Evolutionary conservation across 2,113 vertebrate species (phyloP), one percentile per base, ranked within the genome.

Genomic region (Trachemys scripta): DNA sequence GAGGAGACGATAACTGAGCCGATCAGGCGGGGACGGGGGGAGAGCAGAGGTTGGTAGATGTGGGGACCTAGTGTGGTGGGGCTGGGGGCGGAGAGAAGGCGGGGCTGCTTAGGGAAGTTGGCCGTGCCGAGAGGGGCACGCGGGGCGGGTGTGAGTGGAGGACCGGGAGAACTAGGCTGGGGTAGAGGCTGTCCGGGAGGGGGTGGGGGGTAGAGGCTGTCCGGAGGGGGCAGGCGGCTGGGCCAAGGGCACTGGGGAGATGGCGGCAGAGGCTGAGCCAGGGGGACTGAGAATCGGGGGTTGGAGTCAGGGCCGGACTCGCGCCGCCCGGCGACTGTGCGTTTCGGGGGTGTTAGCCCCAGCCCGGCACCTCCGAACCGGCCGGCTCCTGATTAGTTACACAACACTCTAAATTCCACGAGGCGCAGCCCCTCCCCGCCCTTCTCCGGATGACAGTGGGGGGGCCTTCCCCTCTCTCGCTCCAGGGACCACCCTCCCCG

Each of bases 351-450:
- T 10, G 13, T n/a, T 16, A 31, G 2, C 45, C 13, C 53, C n/a
- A 69, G 35, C 10, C 49, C 27, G 45, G 19, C 51, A 14, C 31
- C 27, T 54, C n/a, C 25, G 51, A n/a, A 31, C n/a, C 7, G 42
- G 22, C 20, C 51, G 11, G 20, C 65, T n/a, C 38, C 54, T 27
- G 24, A 17, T 59, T 57, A 51, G 38, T 38, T 80, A 62, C 76
- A n/a, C 87, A n/a, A 45, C 75, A 7, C 72, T 85, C 35, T 50
- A 16, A 25, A 59, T 59, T 38, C 51, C 84, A 12, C 8, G 1
- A 10, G 1, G 1, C 0, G 25, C 1, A 6, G 14, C 31, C 50
- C 69, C 22, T 2, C 5, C 29, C 38, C 87, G 3, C 49, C 35
- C 8, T 19, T 53, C 17, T 20, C 51, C 53, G 20, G 8, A 20